Evolutionary conservation across 35 echinoderm and acorn worm genomes (phyloP).

Genomic region (Patiria miniata): DNA sequence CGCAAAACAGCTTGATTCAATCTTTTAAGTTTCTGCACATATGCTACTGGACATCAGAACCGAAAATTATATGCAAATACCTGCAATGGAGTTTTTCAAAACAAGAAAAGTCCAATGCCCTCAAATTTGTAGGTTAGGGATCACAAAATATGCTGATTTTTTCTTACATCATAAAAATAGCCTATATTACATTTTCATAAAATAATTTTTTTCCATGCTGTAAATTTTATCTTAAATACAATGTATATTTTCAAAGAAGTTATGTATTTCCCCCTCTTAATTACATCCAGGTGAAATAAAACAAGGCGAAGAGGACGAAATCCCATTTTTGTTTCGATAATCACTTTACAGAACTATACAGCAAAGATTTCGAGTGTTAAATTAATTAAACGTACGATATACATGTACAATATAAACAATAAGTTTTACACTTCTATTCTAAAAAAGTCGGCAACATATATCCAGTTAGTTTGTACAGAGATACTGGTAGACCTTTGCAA

Average conservation of each 20-base stretch:
- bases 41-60: too few species aligned
- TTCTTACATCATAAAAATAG: slow-evolving; percentile 30
- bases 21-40: too few species aligned
- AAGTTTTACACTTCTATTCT: background rate
- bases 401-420: slow-evolving; percentile 1
- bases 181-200: slow-evolving; percentile 26
- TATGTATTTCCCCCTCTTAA: background rate
- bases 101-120: background rate
- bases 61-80: too few species aligned
- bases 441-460: too few species aligned
- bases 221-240: slow-evolving; percentile 17
- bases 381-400: background rate
- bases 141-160: background rate
- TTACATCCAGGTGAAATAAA: background rate
- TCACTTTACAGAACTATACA: slow-evolving; percentile 26
- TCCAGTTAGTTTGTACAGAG: too few species aligned
- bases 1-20: too few species aligned
- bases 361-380: background rate
- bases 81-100: background rate
- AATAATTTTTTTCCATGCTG: slow-evolving; percentile 18
- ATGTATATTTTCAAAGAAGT: background rate
- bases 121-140: background rate
- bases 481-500: too few species aligned
- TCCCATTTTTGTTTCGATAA: background rate
- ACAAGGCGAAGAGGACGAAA: background rate